Conservation (phyloP, 2,797 vertebrate genomes). For the Neosalanx taihuensis region DNA sequence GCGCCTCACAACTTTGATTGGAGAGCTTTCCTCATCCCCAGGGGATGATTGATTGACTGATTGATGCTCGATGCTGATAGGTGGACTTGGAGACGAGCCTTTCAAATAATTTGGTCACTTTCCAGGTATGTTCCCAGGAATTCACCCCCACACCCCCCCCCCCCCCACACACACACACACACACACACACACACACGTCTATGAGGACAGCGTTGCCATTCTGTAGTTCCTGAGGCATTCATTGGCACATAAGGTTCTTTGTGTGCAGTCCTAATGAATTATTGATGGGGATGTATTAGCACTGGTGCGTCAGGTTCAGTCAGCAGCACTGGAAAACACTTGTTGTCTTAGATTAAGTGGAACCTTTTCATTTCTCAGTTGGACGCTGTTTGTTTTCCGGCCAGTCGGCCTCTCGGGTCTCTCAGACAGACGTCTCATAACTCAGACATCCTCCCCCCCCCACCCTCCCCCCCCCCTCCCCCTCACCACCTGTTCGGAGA, state of each 20-base stretch:
- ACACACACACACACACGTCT: too few relatives aligned
- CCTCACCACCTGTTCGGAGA: constrained; percentile 27
- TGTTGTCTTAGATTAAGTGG: neutral
- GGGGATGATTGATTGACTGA: constrained; percentile 17
- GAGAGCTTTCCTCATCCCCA: constrained; percentile 16
- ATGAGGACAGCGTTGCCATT: neutral
- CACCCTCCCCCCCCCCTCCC: constrained; percentile 9
- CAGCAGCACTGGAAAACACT: neutral
- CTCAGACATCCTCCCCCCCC: constrained; percentile 5
- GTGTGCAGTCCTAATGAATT: neutral
- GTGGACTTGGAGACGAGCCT: neutral
- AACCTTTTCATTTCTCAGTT: neutral
- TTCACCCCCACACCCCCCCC: too few relatives aligned
- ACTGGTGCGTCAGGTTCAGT: neutral
- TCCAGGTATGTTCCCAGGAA: too few relatives aligned
- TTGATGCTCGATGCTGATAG: constrained; percentile 33
- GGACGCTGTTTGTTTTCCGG: neutral
- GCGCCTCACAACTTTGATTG: constrained; percentile 39
- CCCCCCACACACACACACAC: too few relatives aligned
- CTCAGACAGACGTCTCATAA: constrained; percentile 5
- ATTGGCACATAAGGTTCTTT: neutral
- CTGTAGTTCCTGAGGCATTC: neutral
- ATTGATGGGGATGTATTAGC: constrained; percentile 3
- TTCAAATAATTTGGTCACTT: too few relatives aligned
- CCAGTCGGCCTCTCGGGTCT: neutral